phyloP scores from a whole-genome alignment of 2,888 invertebrate species.

The Trachelus troglodyta region DNA sequence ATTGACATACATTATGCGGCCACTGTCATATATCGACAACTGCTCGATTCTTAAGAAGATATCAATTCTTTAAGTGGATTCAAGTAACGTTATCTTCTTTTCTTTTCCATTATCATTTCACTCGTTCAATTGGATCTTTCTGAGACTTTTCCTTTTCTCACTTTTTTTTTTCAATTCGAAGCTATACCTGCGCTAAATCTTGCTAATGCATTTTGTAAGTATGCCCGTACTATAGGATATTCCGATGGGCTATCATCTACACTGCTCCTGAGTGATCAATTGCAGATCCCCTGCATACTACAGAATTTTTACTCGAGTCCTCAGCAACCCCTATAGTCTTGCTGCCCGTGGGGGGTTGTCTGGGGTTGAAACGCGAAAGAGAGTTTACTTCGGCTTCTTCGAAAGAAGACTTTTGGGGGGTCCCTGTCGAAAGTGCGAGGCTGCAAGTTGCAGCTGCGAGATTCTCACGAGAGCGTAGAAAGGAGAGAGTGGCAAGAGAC shows the following conservation, averaged over 20 bases:
- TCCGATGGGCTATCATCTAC: no score
- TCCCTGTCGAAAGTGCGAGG: conserved; percentile 1
- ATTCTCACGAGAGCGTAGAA: conserved; percentile 52
- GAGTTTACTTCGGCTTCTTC: neutral
- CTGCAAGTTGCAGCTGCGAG: conserved; percentile 47
- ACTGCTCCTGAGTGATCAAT: no score
- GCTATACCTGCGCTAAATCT: no score
- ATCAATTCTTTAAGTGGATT: neutral
- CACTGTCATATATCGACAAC: neutral
- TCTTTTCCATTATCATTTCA: neutral
- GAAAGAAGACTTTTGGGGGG: neutral
- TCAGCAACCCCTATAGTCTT: no score
- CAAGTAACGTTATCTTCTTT: neutral
- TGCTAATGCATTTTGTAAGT: no score
- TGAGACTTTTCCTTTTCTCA: neutral
- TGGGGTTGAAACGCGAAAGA: neutral
- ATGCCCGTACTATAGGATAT: no score
- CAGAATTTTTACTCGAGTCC: no score
- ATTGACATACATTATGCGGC: no score
- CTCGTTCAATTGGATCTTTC: neutral
- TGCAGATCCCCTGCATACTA: no score
- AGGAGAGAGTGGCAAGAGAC: conserved; percentile 25
- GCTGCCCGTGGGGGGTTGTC: no score
- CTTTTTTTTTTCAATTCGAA: neutral
- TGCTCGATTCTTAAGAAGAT: neutral